A percentile compares a stretch with the other conserved stretches of the same genome.
Conservation (phyloP, 1,140 invertebrate species). For the Piezodorus guildinii region DNA sequence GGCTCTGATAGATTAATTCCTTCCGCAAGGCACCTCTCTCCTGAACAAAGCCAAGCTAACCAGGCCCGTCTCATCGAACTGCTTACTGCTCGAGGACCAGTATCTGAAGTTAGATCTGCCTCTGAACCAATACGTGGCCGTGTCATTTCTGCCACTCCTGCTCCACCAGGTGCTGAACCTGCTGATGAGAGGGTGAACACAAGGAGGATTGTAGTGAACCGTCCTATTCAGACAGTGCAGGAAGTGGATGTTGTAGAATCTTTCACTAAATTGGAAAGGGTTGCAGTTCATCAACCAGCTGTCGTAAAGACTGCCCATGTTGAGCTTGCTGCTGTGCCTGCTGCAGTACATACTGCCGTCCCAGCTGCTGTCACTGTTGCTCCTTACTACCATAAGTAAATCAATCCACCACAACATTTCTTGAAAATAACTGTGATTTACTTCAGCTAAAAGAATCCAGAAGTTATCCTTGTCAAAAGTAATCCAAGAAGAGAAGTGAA, state of each 20-base stretch:
- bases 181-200: conserved; percentile 45
- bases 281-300: conserved; percentile 39
- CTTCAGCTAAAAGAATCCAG: too few species aligned
- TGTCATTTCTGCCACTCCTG: conserved; percentile 45
- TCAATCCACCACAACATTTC: too few species aligned
- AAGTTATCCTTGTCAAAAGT: too few species aligned
- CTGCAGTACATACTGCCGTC: neutral
- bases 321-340: conserved; percentile 36
- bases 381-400: neutral
- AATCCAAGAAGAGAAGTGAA: too few species aligned
- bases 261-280: conserved; percentile 40
- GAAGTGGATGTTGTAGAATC: conserved; percentile 46
- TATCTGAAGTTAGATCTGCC: conserved; percentile 34
- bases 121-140: conserved; percentile 32
- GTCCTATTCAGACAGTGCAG: conserved; percentile 48
- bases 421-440: too few species aligned
- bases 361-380: neutral
- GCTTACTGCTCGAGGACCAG: conserved; percentile 36
- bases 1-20: neutral
- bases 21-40: conserved; percentile 21
- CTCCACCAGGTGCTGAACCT: conserved; percentile 38
- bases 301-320: conserved; percentile 37
- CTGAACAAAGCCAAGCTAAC: conserved; percentile 37
- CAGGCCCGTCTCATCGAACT: conserved; percentile 40
- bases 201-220: conserved; percentile 46